Percentiles rank a stretch among this genome's conserved stretches.
Evolutionary conservation across 2,113 vertebrate species (phyloP).

Genomic region (Hyperopisus bebe): DNA sequence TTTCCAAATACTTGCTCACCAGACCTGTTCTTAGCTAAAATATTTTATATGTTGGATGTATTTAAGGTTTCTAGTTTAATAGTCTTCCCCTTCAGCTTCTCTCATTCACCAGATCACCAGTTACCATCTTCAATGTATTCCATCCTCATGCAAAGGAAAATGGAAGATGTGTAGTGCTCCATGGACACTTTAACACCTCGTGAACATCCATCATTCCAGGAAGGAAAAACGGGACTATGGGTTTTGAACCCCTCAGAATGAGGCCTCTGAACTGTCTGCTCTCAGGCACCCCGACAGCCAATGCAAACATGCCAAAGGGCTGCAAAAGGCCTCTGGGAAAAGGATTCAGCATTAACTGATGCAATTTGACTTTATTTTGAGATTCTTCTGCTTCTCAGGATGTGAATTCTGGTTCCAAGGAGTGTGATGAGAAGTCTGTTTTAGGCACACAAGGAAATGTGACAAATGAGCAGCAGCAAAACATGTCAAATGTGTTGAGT

Average conservation of each 20-base stretch:
- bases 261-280: background rate
- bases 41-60: background rate
- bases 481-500: background rate
- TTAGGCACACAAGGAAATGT: background rate
- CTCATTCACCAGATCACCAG: constrained; percentile 10
- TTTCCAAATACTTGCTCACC: background rate
- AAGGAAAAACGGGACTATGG: background rate
- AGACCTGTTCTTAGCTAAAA: background rate
- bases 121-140: constrained; percentile 24
- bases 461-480: background rate
- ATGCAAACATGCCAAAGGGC: background rate
- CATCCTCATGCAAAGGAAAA: background rate
- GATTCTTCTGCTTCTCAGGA: background rate
- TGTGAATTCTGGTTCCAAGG: background rate
- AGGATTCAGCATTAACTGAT: background rate
- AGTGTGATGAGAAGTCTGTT: background rate
- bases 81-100: background rate
- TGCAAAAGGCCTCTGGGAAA: background rate
- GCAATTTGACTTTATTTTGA: background rate
- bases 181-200: constrained; percentile 30
- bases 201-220: background rate
- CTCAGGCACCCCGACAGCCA: background rate
- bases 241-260: background rate
- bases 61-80: background rate
- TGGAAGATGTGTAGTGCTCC: constrained; percentile 54